Conservation (phyloP, 2,113 vertebrate species). For the Chaetodon auriga region DNA sequence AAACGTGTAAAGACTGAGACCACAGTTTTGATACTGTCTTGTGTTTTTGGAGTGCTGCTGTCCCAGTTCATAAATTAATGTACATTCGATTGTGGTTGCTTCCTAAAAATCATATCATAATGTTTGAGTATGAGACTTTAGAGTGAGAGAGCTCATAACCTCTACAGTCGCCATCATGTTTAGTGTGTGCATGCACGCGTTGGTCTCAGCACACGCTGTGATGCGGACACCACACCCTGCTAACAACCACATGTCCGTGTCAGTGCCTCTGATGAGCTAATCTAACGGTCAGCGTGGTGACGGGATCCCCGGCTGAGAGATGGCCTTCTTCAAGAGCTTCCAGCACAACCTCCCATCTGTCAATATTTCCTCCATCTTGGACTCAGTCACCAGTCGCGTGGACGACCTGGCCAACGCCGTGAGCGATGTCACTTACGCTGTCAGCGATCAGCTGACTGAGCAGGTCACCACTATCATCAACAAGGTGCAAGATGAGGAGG, state of each 20-base stretch:
- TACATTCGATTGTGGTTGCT: not conserved
- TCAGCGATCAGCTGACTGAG: slow-evolving; percentile 92
- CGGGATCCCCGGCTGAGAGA: slow-evolving; percentile 66
- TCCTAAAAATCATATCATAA: not conserved
- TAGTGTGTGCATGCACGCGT: not conserved
- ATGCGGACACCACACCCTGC: slow-evolving; percentile 30
- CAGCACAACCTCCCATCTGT: slow-evolving; percentile 92
- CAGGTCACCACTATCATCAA: slow-evolving; percentile 91
- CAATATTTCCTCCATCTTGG: slow-evolving; percentile 89
- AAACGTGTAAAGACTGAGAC: not conserved
- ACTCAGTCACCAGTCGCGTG: slow-evolving; percentile 90
- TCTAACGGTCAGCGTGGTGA: slow-evolving; percentile 44
- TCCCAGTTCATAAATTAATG: not conserved
- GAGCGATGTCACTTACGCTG: slow-evolving; percentile 88
- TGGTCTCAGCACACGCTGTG: slow-evolving; percentile 28
- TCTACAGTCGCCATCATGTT: not conserved
- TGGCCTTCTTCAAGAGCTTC: slow-evolving; percentile 96
- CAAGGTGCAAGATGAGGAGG: slow-evolving; percentile 85
- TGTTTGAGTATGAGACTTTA: not conserved
- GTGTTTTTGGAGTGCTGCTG: not conserved
- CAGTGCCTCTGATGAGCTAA: slow-evolving; percentile 71
- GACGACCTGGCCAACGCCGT: slow-evolving; percentile 90
- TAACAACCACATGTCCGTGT: slow-evolving; percentile 69
- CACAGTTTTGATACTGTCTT: not conserved
- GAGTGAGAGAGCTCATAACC: not conserved